phyloP scores from a whole-genome alignment of 2,888 invertebrate species.

The Magallana nippona region DNA sequence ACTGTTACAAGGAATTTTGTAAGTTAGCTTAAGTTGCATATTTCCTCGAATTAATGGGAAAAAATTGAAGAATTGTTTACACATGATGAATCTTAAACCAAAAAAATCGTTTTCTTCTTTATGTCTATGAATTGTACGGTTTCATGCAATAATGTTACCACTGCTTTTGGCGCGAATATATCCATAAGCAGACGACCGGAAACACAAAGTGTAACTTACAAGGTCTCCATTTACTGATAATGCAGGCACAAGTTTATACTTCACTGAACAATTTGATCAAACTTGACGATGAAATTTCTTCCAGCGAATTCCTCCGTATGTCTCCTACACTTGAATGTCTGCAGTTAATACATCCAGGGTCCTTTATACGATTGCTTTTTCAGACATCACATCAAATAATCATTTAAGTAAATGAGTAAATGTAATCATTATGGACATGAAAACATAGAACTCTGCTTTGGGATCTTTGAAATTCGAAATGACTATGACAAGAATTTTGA shows the following conservation, averaged over 20 bases:
- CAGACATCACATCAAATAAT: neutral
- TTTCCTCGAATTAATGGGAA: neutral
- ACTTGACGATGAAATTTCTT: conserved; percentile 39
- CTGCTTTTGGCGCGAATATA: conserved; percentile 35
- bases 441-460: conserved; percentile 2
- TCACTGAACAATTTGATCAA: conserved; percentile 44
- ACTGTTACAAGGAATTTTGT: neutral
- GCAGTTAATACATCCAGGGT: conserved; percentile 18
- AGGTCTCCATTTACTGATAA: conserved; percentile 43
- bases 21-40: neutral
- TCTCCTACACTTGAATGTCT: neutral
- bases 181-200: conserved; percentile 40
- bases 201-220: conserved; percentile 38
- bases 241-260: conserved; percentile 37
- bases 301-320: conserved; percentile 14
- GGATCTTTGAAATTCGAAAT: too few species aligned
- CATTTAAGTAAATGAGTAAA: conserved; percentile 14
- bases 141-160: conserved; percentile 47
- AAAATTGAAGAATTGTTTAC: neutral
- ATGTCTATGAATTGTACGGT: conserved; percentile 27
- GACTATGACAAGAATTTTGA: too few species aligned
- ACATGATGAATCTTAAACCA: neutral
- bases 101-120: conserved; percentile 16
- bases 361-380: conserved; percentile 25
- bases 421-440: conserved; percentile 30